A percentile compares a stretch with the other conserved stretches of the same genome.
Evolutionary conservation across 2,888 invertebrate genomes (phyloP).

Genomic region (Dermolepida albohirtum): DNA sequence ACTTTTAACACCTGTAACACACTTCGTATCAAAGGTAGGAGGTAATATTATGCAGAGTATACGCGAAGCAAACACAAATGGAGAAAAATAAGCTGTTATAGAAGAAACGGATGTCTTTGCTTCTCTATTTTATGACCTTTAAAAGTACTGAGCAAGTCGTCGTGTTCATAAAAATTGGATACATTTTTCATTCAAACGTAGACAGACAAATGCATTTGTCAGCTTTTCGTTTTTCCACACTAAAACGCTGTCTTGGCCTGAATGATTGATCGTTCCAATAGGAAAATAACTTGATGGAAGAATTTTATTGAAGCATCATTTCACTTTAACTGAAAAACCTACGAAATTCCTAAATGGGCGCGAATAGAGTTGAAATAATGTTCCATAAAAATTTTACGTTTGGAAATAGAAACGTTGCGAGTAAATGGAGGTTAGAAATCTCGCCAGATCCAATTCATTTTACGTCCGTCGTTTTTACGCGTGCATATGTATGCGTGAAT

Average conservation of each 20-base stretch:
- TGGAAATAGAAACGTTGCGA: too few relatives aligned
- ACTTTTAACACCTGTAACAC: too few relatives aligned
- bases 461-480: background rate
- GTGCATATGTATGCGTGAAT: background rate
- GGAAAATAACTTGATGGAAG: slow-evolving; percentile 26
- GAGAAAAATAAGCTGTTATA: too few relatives aligned
- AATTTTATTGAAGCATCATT: slow-evolving; percentile 31
- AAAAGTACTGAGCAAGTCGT: slow-evolving; percentile 2
- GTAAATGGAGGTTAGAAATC: background rate
- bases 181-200: slow-evolving; percentile 18
- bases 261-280: slow-evolving; percentile 32
- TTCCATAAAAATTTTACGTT: slow-evolving; percentile 21
- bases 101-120: too few relatives aligned
- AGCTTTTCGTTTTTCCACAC: slow-evolving; percentile 9
- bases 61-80: too few relatives aligned
- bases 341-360: slow-evolving; percentile 11
- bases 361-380: slow-evolving; percentile 10
- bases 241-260: slow-evolving; percentile 20
- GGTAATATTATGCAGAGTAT: too few relatives aligned
- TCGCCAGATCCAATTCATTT: background rate
- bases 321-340: slow-evolving; percentile 16
- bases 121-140: background rate
- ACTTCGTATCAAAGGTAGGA: too few relatives aligned
- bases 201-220: slow-evolving; percentile 37
- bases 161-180: slow-evolving; percentile 10